Conservation (phyloP, 2,113 vertebrate species). For the Sakesphorus luctuosus region DNA sequence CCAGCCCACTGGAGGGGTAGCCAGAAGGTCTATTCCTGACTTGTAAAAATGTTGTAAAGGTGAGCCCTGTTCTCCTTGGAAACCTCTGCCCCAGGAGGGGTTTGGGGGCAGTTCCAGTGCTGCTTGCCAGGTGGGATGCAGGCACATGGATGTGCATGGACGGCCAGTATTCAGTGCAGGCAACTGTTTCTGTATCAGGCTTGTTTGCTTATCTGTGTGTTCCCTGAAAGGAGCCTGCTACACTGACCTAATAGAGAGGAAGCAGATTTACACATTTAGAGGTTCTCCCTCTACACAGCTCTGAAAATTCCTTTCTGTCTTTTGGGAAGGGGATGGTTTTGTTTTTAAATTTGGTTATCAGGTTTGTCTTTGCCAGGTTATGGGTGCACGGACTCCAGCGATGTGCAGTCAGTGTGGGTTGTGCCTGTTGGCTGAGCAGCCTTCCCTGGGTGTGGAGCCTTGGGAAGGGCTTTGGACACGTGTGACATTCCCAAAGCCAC, state of each 20-base stretch:
- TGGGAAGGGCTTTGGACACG: neutral
- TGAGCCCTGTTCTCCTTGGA: neutral
- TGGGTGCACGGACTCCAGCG: neutral
- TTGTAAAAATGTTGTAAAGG: neutral
- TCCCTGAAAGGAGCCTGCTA: neutral
- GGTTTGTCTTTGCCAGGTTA: slow-evolving; percentile 11
- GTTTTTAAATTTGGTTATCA: neutral
- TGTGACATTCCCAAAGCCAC: neutral
- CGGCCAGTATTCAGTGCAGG: neutral
- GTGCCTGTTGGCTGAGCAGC: neutral
- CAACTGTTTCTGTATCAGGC: neutral
- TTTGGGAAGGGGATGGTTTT: neutral
- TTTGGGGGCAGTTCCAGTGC: neutral
- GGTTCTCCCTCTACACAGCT: neutral
- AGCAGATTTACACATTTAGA: neutral
- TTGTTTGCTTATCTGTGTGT: neutral
- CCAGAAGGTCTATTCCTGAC: neutral
- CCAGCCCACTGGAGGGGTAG: neutral
- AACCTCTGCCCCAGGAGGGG: neutral
- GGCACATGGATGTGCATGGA: neutral
- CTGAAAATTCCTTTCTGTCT: slow-evolving; percentile 32
- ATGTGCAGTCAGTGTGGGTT: neutral
- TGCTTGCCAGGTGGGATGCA: neutral
- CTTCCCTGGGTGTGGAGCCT: neutral
- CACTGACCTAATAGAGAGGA: neutral